Evolutionary conservation across 2,888 invertebrate species (phyloP).

Genomic region (Idaea biselata): DNA sequence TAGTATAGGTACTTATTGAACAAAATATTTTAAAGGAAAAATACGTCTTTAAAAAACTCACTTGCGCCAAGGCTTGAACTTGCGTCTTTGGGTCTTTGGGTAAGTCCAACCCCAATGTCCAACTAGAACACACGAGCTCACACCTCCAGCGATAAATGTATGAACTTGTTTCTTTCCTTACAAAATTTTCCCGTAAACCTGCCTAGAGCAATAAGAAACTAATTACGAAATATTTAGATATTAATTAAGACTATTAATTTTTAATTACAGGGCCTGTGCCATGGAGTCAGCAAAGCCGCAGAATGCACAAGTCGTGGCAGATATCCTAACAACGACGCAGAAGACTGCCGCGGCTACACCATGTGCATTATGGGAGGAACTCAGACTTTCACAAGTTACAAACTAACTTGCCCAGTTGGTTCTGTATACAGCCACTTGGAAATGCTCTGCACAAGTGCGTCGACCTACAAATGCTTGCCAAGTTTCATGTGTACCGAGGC

Average conservation of each 20-base stretch:
- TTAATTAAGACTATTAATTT: conserved; percentile 19
- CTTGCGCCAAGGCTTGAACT: no score
- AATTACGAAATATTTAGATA: background rate
- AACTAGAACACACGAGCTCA: no score
- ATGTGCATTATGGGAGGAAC: conserved; percentile 55
- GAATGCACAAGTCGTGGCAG: conserved; percentile 56
- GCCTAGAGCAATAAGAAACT: no score
- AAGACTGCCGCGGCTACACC: conserved; percentile 62
- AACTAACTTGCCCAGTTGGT: conserved; percentile 57
- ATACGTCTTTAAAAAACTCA: no score
- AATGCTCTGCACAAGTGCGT: conserved; percentile 59
- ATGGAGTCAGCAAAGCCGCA: conserved; percentile 38
- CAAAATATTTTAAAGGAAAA: no score
- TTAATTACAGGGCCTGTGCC: conserved; percentile 55
- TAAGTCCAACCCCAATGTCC: no score
- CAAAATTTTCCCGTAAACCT: no score
- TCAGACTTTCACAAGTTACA: conserved; percentile 50
- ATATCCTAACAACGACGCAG: conserved; percentile 53
- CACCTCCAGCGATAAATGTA: no score
- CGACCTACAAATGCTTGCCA: conserved; percentile 55
- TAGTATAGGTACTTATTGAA: no score
- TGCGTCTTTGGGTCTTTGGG: no score
- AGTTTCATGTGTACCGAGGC: conserved; percentile 46
- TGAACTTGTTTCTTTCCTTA: no score
- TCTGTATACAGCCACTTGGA: conserved; percentile 62